Conservation (phyloP, 2,888 invertebrate genomes). For the Tipula lateralis region DNA sequence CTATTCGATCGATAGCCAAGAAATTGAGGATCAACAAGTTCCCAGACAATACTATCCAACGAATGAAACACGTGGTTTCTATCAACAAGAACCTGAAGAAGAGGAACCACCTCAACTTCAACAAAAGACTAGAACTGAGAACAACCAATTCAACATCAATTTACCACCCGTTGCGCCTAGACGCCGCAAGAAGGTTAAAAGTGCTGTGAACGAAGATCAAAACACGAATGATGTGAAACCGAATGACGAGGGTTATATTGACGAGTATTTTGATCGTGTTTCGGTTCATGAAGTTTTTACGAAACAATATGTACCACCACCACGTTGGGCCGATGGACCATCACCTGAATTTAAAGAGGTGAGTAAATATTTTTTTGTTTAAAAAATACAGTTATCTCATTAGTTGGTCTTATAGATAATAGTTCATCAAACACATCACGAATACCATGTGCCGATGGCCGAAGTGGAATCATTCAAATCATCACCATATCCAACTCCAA, state of each 20-base stretch:
- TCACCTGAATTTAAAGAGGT: not conserved
- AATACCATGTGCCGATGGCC: slow-evolving; percentile 58
- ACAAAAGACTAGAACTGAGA: slow-evolving; percentile 34
- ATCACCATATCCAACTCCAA: slow-evolving; percentile 56
- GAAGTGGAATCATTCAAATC: slow-evolving; percentile 51
- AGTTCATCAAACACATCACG: slow-evolving; percentile 62
- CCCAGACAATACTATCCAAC: slow-evolving; percentile 34
- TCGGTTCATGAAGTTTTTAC: slow-evolving; percentile 25
- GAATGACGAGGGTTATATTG: not conserved
- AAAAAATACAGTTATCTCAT: too few species aligned
- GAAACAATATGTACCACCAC: not conserved
- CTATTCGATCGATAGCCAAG: slow-evolving; percentile 48
- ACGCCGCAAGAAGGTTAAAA: slow-evolving; percentile 44
- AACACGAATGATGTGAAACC: slow-evolving; percentile 32
- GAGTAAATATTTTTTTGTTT: not conserved
- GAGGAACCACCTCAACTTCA: slow-evolving; percentile 54
- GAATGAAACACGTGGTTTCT: slow-evolving; percentile 35
- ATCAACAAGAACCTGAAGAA: slow-evolving; percentile 51
- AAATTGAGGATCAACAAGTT: slow-evolving; percentile 41
- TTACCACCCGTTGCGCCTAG: slow-evolving; percentile 47
- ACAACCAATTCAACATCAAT: slow-evolving; percentile 31
- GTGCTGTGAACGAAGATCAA: slow-evolving; percentile 32
- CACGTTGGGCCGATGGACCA: slow-evolving; percentile 7
- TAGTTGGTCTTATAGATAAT: slow-evolving; percentile 54
- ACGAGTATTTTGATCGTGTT: not conserved